Conservation (phyloP, 2,888 invertebrate species). For the Tryphoninae sp. region DNA sequence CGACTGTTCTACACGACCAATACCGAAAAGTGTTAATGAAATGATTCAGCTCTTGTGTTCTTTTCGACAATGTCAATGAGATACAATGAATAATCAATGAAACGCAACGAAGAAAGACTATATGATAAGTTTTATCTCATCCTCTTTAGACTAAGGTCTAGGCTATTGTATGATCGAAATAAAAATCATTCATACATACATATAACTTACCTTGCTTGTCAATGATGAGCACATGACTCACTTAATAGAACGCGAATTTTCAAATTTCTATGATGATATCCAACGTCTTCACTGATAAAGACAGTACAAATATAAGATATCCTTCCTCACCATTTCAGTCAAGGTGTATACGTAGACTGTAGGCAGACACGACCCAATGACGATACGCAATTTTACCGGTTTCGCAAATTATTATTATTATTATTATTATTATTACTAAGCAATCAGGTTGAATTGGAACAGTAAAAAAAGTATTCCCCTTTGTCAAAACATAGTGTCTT, state of each 20-base stretch:
- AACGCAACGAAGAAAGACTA: background rate
- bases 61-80: background rate
- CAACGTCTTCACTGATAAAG: background rate
- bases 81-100: background rate
- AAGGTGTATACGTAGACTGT: background rate
- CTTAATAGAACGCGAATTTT: slow-evolving; percentile 11
- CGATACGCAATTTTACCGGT: slow-evolving; percentile 46
- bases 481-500: background rate
- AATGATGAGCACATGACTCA: slow-evolving; percentile 61
- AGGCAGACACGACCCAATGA: slow-evolving; percentile 8
- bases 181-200: slow-evolving; percentile 14
- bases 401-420: background rate
- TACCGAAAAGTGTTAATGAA: no score
- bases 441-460: no score
- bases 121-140: background rate
- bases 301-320: background rate
- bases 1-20: no score
- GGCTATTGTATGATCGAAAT: background rate
- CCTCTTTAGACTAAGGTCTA: background rate
- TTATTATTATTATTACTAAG: background rate
- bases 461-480: no score
- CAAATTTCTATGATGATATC: slow-evolving; percentile 28
- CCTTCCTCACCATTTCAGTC: background rate
- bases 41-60: background rate
- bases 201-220: slow-evolving; percentile 53